A percentile compares a stretch with the other conserved stretches of the same genome.
These are phyloP conservation scores for Ptilonorhynchus violaceus DNA, from an alignment of 2,113 vertebrate species.

Conservation along the genomic window DNA sequence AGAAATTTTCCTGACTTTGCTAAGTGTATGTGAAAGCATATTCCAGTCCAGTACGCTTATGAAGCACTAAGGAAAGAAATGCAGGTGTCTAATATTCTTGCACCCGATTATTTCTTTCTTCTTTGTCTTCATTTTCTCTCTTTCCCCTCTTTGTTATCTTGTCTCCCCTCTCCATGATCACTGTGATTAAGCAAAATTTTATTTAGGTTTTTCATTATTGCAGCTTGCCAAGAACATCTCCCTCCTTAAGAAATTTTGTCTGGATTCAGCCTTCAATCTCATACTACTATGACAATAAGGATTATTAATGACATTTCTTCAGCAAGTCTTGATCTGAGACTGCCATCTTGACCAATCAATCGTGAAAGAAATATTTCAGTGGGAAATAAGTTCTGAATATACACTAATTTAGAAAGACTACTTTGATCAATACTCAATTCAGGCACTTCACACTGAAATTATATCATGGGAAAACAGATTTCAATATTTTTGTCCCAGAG, in stretches of 20 bases:
- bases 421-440: background rate
- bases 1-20: background rate
- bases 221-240: background rate
- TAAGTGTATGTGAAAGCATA: background rate
- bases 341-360: background rate
- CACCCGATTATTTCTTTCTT: background rate
- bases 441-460: background rate
- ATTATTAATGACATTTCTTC: background rate
- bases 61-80: background rate
- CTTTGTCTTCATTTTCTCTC: background rate
- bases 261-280: background rate
- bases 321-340: background rate
- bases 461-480: background rate
- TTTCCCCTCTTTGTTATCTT: background rate
- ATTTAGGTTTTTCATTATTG: background rate
- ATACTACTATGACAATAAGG: background rate
- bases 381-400: background rate
- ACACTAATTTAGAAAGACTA: background rate
- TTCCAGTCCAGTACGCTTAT: background rate
- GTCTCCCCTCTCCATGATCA: background rate
- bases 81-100: background rate
- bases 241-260: background rate
- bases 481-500: background rate
- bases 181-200: background rate
- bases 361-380: background rate